Conservation (phyloP, 2,888 invertebrate genomes). For the Willowsia nigromaculata region DNA sequence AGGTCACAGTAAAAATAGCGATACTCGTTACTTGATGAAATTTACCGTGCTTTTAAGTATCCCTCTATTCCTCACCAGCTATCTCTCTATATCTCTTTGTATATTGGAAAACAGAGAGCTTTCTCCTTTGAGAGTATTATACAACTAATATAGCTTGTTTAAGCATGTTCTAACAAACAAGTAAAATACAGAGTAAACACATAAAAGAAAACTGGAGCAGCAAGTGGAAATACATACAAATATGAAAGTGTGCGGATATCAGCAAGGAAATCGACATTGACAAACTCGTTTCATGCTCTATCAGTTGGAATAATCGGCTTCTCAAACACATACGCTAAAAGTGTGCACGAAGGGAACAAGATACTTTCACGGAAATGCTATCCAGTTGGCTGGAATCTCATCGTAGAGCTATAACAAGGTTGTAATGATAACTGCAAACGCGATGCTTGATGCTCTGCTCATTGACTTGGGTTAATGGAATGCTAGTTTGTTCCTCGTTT, state of each 20-base stretch:
- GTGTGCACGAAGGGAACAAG: not conserved
- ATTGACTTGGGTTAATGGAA: conserved; percentile 14
- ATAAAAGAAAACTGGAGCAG: conserved; percentile 7
- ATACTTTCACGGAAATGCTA: not conserved
- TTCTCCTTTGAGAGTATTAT: too few species aligned
- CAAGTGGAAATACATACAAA: not conserved
- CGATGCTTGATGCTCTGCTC: not conserved
- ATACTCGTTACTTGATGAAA: not conserved
- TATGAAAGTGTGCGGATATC: conserved; percentile 18
- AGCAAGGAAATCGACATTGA: conserved; percentile 55
- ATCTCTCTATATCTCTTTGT: not conserved
- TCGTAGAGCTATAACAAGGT: not conserved
- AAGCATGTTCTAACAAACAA: not conserved
- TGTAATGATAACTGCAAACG: not conserved
- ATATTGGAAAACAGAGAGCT: too few species aligned
- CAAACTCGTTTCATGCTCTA: conserved; percentile 69
- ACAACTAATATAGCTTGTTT: not conserved
- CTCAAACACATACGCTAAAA: conserved; percentile 9
- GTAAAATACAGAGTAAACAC: not conserved
- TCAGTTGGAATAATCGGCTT: conserved; percentile 66
- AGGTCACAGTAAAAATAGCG: not conserved
- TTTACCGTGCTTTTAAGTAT: not conserved
- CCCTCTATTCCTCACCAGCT: not conserved
- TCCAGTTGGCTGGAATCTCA: conserved; percentile 14
- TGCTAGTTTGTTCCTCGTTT: not conserved